phyloP scores from a whole-genome alignment of 2,113 vertebrate species.

The Gymnocephalus cernua region DNA sequence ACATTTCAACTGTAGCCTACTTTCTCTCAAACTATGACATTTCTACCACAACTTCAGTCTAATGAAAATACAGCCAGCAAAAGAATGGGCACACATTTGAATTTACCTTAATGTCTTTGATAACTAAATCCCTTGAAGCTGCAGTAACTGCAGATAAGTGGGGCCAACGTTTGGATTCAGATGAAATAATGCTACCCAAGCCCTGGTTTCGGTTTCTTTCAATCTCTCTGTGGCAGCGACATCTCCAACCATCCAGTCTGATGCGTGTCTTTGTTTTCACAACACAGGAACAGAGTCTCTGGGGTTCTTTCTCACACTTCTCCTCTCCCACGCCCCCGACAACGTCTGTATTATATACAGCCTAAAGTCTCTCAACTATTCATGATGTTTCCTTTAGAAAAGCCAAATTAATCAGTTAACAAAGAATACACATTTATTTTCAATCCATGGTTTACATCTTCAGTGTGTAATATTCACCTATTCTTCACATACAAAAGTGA shows the following conservation, averaged over 20 bases:
- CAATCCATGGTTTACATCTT: neutral
- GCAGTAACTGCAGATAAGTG: neutral
- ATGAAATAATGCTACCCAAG: neutral
- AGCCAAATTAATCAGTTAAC: constrained; percentile 36
- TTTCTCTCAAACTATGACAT: neutral
- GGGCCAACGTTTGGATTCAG: neutral
- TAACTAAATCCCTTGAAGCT: neutral
- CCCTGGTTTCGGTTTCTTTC: neutral
- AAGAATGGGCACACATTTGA: neutral
- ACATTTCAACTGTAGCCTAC: neutral
- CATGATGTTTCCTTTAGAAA: constrained; percentile 48
- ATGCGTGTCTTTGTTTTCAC: constrained; percentile 56
- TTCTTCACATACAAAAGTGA: neutral
- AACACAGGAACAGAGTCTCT: constrained; percentile 40
- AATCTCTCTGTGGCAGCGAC: constrained; percentile 8
- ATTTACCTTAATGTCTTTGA: neutral
- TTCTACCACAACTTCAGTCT: neutral
- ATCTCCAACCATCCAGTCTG: constrained; percentile 13
- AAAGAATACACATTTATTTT: constrained; percentile 10
- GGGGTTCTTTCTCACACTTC: constrained; percentile 44
- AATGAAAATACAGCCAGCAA: neutral
- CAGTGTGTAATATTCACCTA: neutral
- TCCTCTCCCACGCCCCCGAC: constrained; percentile 23
- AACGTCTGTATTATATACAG: constrained; percentile 23
- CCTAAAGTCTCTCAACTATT: constrained; percentile 50